A percentile compares a stretch with the other conserved stretches of the same genome.
Conservation (phyloP, 1,140 invertebrate species). For the Penaeus indicus region DNA sequence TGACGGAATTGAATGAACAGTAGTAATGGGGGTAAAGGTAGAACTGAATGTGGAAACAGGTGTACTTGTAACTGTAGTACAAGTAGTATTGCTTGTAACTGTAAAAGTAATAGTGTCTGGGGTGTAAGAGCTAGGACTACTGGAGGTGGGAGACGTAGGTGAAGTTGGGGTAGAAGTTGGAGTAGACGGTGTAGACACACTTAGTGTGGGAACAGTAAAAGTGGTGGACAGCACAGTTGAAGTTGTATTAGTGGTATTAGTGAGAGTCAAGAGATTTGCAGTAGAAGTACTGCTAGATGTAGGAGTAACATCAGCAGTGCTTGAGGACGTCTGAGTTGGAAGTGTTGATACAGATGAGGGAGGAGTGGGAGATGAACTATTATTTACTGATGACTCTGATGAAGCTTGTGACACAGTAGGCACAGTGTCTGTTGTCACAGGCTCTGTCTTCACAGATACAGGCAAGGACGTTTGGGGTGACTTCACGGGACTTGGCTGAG, state of each 20-base stretch:
- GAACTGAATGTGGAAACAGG: slow-evolving; percentile 19
- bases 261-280: neutral
- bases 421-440: too few species aligned
- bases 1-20: slow-evolving; percentile 18
- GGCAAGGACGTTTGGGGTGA: too few species aligned
- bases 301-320: neutral
- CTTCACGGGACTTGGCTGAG: too few species aligned
- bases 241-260: slow-evolving; percentile 22
- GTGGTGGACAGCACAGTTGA: neutral
- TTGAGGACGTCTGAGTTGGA: slow-evolving; percentile 1
- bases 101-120: slow-evolving; percentile 38
- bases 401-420: too few species aligned
- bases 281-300: neutral
- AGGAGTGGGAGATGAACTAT: neutral
- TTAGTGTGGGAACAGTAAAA: slow-evolving; percentile 14
- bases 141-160: slow-evolving; percentile 14
- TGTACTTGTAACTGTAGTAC: slow-evolving; percentile 34
- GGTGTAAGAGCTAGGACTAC: slow-evolving; percentile 3
- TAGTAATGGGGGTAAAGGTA: slow-evolving; percentile 44
- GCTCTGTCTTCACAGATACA: too few species aligned
- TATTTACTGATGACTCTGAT: too few species aligned
- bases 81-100: slow-evolving; percentile 35
- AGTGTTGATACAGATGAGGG: neutral
- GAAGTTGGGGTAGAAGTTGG: slow-evolving; percentile 41
- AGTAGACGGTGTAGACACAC: neutral